Base-by-base conservation (phyloP, 2,113 vertebrate genomes). In the Rhinopomastus cyanomelas region DNA sequence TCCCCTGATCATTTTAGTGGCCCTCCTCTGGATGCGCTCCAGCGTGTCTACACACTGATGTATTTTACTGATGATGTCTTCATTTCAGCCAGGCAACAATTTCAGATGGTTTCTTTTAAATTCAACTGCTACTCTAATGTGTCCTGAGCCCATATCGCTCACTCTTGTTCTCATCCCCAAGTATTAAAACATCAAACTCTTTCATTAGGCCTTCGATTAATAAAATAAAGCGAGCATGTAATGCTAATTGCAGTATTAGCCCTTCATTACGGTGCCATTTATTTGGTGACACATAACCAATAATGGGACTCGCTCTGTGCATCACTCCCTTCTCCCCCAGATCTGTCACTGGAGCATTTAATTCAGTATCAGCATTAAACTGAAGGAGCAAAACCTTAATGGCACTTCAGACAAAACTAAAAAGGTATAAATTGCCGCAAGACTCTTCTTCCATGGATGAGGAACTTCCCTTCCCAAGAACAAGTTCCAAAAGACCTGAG, bases 381-480 rank as follows among this genome's bases (percentile, higher is more conserved):
- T 0, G 0, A 18, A 56, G 49, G 5, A 21, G 34, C 8, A 51
- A 15, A 25, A 55, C 22, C 8, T 14, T 3, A 62, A n/a, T 0
- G 12, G 20, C 0, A 3, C 27, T 52, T 34, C 2, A 8, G 27
- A 10, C 4, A 23, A 52, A 87, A 52, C 10, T 6, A 11, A 64
- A 46, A 26, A 3, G 11, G n/a, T 65, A 69, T 36, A 8, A 30
- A 53, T 27, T 4, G 9, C 42, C n/a, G 48, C 5, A 6, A 37
- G 56, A 12, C 37, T 59, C 0, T 0, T 4, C 8, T 65, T 39
- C 9, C 12, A 0, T 0, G 12, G 76, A n/a, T 3, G 26, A 55
- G 34, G 32, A 77, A 44, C 17, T 62, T 16, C 44, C 20, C n/a
- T 85, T 57, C 11, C 30, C 1, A 2, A 71, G 42, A 39, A 44